A percentile compares a stretch with the other conserved stretches of the same genome.
Evolutionary conservation across 2,888 invertebrate genomes (phyloP).

Genomic region (Phaedon cochleariae): DNA sequence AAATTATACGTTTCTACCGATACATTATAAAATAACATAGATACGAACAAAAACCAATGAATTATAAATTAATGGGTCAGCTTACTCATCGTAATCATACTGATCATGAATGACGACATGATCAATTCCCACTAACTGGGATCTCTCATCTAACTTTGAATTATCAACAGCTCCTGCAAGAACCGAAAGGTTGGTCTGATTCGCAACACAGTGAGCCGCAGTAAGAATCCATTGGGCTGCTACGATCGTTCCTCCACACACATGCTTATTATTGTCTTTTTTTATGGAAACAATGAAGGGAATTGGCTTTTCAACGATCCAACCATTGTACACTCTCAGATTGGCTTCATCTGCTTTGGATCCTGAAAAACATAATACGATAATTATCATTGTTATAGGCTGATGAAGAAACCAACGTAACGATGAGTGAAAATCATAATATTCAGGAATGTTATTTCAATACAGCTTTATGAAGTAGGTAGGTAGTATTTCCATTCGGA

Average conservation of each 20-base stretch:
- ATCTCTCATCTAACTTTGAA: background rate
- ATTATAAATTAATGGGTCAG: background rate
- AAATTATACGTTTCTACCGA: too few species aligned
- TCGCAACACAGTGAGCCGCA: constrained; percentile 3
- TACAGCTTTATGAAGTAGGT: too few species aligned
- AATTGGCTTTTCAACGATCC: background rate
- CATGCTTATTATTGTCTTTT: background rate
- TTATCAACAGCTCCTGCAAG: background rate
- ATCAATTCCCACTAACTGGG: background rate
- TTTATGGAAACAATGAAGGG: constrained; percentile 3
- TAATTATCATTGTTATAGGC: background rate
- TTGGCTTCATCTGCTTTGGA: background rate
- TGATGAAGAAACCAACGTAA: too few species aligned
- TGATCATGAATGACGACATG: background rate
- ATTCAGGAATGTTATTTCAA: too few species aligned
- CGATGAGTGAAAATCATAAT: too few species aligned
- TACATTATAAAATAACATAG: too few species aligned
- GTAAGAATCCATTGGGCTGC: constrained; percentile 1
- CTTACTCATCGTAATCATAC: background rate
- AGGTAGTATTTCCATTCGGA: too few species aligned
- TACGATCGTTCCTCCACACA: constrained; percentile 8
- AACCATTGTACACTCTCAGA: background rate
- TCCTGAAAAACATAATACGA: background rate
- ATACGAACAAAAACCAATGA: too few species aligned
- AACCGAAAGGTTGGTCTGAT: background rate